These are phyloP conservation scores for Plectrocnemia conspersa DNA, from an alignment of 1,140 invertebrate species.

Conservation along the genomic window DNA sequence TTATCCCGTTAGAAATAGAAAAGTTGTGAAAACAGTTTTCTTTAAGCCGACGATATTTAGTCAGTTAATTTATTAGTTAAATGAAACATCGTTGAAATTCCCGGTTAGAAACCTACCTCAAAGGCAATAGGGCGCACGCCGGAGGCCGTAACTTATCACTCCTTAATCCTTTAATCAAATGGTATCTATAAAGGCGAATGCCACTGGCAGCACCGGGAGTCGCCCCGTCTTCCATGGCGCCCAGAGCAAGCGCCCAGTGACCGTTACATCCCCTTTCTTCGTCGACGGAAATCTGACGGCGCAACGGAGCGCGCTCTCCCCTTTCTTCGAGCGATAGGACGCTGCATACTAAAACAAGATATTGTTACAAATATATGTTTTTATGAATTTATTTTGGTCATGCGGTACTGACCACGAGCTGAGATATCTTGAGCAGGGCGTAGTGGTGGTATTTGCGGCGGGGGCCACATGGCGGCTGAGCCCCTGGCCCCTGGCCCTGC, in stretches of 20 bases:
- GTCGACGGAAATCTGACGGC: conserved; percentile 30
- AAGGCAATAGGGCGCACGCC: conserved; percentile 22
- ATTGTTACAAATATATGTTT: conserved; percentile 3
- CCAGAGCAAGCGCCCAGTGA: conserved; percentile 22
- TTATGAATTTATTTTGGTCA: neutral
- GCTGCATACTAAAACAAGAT: conserved; percentile 30
- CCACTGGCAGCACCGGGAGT: conserved; percentile 20
- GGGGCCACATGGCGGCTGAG: conserved; percentile 14
- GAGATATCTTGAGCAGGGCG: conserved; percentile 11
- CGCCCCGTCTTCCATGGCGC: neutral
- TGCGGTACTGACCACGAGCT: conserved; percentile 2
- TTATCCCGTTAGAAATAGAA: no score
- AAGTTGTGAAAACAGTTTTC: no score
- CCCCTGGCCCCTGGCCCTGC: neutral
- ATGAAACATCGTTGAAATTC: neutral
- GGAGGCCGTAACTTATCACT: conserved; percentile 19
- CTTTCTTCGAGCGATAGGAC: conserved; percentile 30
- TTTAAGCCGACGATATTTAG: no score
- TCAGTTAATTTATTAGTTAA: no score
- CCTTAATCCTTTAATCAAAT: conserved; percentile 13
- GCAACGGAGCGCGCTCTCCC: conserved; percentile 23
- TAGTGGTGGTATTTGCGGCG: neutral
- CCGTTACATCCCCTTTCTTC: conserved; percentile 29
- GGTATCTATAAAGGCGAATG: conserved; percentile 21
- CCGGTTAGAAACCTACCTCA: conserved; percentile 14